A percentile compares a stretch with the other conserved stretches of the same genome.
Evolutionary conservation across 2,888 invertebrate species (phyloP).

Genomic region (Spodoptera littoralis): DNA sequence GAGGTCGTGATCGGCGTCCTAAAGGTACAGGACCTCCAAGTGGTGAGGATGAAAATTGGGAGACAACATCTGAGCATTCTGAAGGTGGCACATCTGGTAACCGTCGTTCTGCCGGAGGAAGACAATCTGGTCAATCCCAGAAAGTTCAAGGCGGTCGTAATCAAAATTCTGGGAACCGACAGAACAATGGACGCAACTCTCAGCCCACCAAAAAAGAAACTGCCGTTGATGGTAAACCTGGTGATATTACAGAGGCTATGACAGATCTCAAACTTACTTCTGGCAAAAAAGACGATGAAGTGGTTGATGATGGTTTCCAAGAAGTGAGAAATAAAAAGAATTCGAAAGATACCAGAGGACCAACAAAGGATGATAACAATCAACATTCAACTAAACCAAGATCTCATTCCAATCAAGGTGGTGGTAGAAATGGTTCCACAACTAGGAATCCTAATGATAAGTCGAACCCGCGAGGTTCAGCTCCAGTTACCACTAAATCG

Average conservation of each 20-base stretch:
- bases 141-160: constrained; percentile 76
- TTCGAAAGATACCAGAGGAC: constrained; percentile 89
- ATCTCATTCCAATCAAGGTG: constrained; percentile 84
- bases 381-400: constrained; percentile 75
- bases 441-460: constrained; percentile 82
- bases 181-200: constrained; percentile 72
- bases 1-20: constrained; percentile 82
- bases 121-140: constrained; percentile 70
- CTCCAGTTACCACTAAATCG: constrained; percentile 75
- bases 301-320: constrained; percentile 93
- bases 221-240: constrained; percentile 73
- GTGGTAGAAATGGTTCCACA: constrained; percentile 81
- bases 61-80: constrained; percentile 95
- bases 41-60: constrained; percentile 92
- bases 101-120: constrained; percentile 73
- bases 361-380: constrained; percentile 76
- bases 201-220: constrained; percentile 76
- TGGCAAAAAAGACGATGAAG: constrained; percentile 83
- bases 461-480: constrained; percentile 74
- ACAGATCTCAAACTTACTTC: constrained; percentile 77
- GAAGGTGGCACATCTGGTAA: constrained; percentile 83
- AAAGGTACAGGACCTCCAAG: constrained; percentile 77
- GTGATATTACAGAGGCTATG: constrained; percentile 81
- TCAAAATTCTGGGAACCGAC: constrained; percentile 75
- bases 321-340: constrained; percentile 95